These are phyloP conservation scores for Tinea pellionella DNA, from an alignment of 2,888 invertebrate genomes.

Conservation along the genomic window DNA sequence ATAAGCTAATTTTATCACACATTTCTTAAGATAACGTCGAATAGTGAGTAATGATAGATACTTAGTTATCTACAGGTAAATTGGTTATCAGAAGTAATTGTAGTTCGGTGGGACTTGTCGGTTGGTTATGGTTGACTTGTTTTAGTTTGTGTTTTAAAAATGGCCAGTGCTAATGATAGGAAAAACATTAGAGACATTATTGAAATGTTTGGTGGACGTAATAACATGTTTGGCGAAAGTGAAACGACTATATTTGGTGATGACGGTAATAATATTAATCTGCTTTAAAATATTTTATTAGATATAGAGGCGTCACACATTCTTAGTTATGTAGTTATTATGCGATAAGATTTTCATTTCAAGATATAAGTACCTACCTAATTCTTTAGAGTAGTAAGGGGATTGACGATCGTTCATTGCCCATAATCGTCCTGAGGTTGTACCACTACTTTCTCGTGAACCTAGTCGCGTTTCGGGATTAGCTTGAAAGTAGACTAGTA, in stretches of 20 bases:
- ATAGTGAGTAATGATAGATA: neutral
- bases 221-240: neutral
- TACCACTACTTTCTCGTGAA: no score
- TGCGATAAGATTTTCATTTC: no score
- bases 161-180: neutral
- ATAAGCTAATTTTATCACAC: neutral
- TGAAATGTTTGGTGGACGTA: neutral
- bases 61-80: neutral
- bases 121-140: neutral
- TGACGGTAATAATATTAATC: neutral
- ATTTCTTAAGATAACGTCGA: neutral
- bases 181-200: slow-evolving; percentile 4
- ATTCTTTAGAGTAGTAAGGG: no score
- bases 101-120: neutral
- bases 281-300: neutral
- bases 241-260: neutral
- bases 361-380: no score
- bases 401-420: no score
- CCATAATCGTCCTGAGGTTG: no score
- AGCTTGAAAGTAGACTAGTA: no score
- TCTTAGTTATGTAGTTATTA: no score
- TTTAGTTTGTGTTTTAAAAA: neutral
- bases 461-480: no score
- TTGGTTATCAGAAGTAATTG: slow-evolving; percentile 4
- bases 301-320: no score